phyloP scores from a whole-genome alignment of 2,797 vertebrate genomes.

The Centroberyx gerrardi region DNA sequence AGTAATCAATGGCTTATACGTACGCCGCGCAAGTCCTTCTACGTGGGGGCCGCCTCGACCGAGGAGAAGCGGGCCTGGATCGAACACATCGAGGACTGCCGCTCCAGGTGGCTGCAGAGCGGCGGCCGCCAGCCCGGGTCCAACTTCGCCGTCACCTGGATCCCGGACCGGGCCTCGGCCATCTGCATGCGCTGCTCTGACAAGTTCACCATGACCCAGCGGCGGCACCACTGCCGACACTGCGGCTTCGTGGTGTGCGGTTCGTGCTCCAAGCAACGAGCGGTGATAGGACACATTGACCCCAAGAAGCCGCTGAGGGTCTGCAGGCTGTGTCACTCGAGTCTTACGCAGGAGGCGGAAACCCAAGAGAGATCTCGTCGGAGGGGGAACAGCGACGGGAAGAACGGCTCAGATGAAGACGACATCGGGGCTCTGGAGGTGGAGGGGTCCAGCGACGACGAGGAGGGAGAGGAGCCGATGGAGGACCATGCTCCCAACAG shows the following conservation, averaged over 20 bases:
- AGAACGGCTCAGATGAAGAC: slow-evolving; percentile 34
- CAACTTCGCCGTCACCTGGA: slow-evolving; percentile 88
- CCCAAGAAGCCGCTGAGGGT: slow-evolving; percentile 87
- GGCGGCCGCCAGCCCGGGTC: slow-evolving; percentile 63
- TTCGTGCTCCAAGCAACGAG: slow-evolving; percentile 88
- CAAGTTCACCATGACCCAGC: slow-evolving; percentile 85
- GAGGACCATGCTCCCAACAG: slow-evolving; percentile 24
- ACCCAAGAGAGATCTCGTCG: slow-evolving; percentile 27
- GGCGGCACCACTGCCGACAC: slow-evolving; percentile 93
- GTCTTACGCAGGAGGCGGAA: slow-evolving; percentile 68
- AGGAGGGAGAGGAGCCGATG: slow-evolving; percentile 73
- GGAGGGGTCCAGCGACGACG: slow-evolving; percentile 77
- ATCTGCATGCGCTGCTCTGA: slow-evolving; percentile 94
- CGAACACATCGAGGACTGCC: slow-evolving; percentile 87
- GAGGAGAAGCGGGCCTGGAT: slow-evolving; percentile 93
- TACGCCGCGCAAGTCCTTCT: slow-evolving; percentile 93
- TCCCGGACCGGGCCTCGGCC: slow-evolving; percentile 89
- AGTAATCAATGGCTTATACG: slow-evolving; percentile 94
- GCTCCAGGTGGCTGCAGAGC: slow-evolving; percentile 74
- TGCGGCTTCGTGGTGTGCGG: slow-evolving; percentile 94
- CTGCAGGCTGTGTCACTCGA: slow-evolving; percentile 85
- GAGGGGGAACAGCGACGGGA: slow-evolving; percentile 32
- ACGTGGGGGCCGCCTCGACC: slow-evolving; percentile 86
- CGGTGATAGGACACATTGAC: slow-evolving; percentile 85
- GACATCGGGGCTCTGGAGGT: not conserved